Evolutionary conservation across 2,797 vertebrate genomes (phyloP).

Genomic region (Salmo trutta): DNA sequence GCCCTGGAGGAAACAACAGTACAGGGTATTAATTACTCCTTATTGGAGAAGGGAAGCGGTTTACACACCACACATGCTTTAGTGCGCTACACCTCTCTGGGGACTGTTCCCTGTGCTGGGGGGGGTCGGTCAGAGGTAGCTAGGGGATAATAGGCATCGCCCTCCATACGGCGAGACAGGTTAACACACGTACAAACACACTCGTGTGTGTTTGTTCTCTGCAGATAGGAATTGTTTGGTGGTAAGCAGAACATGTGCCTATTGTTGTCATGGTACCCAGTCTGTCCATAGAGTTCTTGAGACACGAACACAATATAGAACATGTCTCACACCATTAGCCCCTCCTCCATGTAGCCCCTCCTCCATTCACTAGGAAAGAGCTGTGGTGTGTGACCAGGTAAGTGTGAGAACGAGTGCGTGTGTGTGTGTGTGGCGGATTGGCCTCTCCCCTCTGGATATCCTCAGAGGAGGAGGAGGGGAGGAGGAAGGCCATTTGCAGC

Average conservation of each 20-base stretch:
- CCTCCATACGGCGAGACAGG: background rate
- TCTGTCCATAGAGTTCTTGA: too few species aligned
- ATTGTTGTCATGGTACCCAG: too few species aligned
- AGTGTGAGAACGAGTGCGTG: conserved; percentile 26
- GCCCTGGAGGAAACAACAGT: conserved; percentile 65
- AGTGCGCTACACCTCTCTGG: background rate
- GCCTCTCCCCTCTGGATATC: conserved; percentile 15
- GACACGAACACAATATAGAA: background rate
- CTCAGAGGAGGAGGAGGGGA: conserved; percentile 18
- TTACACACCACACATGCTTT: background rate
- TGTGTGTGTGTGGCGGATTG: background rate
- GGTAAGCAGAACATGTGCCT: background rate
- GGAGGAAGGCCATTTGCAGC: conserved; percentile 2
- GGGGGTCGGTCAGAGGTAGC: background rate
- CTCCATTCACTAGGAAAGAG: background rate
- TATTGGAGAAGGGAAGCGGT: background rate
- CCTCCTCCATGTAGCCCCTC: background rate
- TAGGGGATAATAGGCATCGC: background rate
- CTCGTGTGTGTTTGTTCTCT: too few species aligned
- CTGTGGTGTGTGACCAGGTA: conserved; percentile 21
- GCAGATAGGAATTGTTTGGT: background rate
- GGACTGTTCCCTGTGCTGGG: background rate
- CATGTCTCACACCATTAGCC: background rate
- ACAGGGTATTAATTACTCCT: conserved; percentile 3
- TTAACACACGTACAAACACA: background rate